Evolutionary conservation across 1,140 invertebrate species (phyloP), one percentile per base, ranked within the genome.

Genomic region (Halictus rubicundus): DNA sequence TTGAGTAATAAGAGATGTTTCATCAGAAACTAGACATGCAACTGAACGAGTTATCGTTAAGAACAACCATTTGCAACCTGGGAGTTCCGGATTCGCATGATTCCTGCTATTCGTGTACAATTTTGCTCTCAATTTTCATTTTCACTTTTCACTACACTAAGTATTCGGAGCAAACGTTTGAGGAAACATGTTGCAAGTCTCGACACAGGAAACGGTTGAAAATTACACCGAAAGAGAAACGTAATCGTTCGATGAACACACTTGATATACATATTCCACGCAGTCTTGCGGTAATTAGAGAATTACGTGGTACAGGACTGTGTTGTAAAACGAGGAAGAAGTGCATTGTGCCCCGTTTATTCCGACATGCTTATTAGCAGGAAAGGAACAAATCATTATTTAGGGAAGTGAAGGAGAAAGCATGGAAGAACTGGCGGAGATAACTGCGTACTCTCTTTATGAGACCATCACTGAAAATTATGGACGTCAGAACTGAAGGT

Each of bases 201-300:
- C 14, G 9, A 5, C 16, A 12, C 75, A 57, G 75, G 75, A 78
- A 78, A 78, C n/a, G 39, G 27, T 39, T 2, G 42, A 27, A 61
- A 78, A 78, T 78, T 70, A 63, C 57, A 32, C 21, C 12, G 75
- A 39, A 61, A 70, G 57, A 63, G 75, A 70, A 78, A 70, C 75
- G 75, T 49, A 77, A 61, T 46, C 75, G 68, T 70, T 61, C 46
- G 68, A 78, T 78, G 68, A 70, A 52, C 57, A 52, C n/a, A 16
- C 19, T 27, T 52, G 75, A 78, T 77, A 61, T 77, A 63, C 32
- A 70, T 78, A 63, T 77, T 70, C 39, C 27, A 69, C 27, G 42
- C 54, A 52, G 54, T 25, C 14, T 6, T 32, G 21, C 16, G 32
- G 69, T 77, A 77, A 77, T 77, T 77, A 77, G 68, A 70, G 19